These are phyloP conservation scores for Nibea albiflora DNA, from an alignment of 2,113 vertebrate species.

Conservation along the genomic window DNA sequence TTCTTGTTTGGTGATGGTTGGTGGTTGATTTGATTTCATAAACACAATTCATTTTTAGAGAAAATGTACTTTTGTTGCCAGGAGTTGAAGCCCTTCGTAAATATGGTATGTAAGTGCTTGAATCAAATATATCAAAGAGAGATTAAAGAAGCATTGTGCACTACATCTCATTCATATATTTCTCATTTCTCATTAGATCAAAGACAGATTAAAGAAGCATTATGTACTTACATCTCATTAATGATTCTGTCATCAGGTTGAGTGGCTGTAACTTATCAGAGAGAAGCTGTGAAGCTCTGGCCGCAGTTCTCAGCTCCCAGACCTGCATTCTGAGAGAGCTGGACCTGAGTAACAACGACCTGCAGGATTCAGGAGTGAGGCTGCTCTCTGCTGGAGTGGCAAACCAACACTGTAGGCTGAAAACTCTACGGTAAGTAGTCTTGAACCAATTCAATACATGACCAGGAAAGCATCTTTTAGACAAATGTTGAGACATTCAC, in stretches of 20 bases:
- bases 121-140: not conserved
- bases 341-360: not conserved
- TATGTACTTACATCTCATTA: too few species aligned
- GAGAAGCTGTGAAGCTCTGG: not conserved
- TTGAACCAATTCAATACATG: not conserved
- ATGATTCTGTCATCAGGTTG: not conserved
- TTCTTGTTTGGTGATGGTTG: too few species aligned
- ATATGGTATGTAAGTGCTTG: not conserved
- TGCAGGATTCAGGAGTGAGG: not conserved
- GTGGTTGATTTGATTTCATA: too few species aligned
- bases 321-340: constrained; percentile 2
- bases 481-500: too few species aligned
- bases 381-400: not conserved
- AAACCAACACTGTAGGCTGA: constrained; percentile 1
- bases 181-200: too few species aligned
- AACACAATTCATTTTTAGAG: not conserved
- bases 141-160: not conserved
- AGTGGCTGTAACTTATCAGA: not conserved
- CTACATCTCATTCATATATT: not conserved
- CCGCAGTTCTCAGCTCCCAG: not conserved
- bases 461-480: not conserved
- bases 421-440: constrained; percentile 1
- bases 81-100: not conserved
- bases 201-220: too few species aligned
- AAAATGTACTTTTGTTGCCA: not conserved